Evolutionary conservation across 1,140 invertebrate species (phyloP).

Genomic region (Drosophila oshimai): DNA sequence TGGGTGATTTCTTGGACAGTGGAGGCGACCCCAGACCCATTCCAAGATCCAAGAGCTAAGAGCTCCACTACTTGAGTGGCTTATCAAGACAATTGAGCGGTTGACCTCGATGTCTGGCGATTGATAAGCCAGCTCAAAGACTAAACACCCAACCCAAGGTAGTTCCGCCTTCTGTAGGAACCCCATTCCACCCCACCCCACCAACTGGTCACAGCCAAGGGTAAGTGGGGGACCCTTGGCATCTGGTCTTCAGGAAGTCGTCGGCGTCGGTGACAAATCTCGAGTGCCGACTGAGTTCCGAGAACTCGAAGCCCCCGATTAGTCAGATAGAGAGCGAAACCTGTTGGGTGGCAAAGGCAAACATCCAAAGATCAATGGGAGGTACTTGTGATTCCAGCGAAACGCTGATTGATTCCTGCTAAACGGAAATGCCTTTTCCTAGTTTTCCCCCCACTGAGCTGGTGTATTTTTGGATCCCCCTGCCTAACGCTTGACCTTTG

Average conservation of each 20-base stretch:
- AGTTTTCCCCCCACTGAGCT: slow-evolving; percentile 15
- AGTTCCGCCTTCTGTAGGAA: slow-evolving; percentile 53
- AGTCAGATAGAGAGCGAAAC: slow-evolving; percentile 42
- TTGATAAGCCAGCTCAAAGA: slow-evolving; percentile 29
- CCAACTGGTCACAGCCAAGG: slow-evolving; percentile 4
- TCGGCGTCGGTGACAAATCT: slow-evolving; percentile 35
- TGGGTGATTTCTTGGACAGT: slow-evolving; percentile 1
- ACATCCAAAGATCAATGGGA: slow-evolving; percentile 25
- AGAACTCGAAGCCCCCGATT: slow-evolving; percentile 25
- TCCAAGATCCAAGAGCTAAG: slow-evolving; percentile 12
- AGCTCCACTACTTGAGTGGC: neutral
- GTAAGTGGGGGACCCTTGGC: slow-evolving; percentile 53
- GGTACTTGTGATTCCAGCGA: slow-evolving; percentile 14
- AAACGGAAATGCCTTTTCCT: slow-evolving; percentile 68
- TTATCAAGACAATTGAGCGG: slow-evolving; percentile 64
- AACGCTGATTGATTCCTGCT: slow-evolving; percentile 31
- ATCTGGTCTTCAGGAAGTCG: slow-evolving; percentile 55
- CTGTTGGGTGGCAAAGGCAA: neutral
- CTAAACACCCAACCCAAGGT: neutral
- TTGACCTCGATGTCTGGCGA: slow-evolving; percentile 60
- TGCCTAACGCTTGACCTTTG: slow-evolving; percentile 60
- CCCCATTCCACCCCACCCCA: no score
- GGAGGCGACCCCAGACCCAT: neutral
- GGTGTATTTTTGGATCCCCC: slow-evolving; percentile 42
- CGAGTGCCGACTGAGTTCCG: slow-evolving; percentile 37